A percentile compares a stretch with the other conserved stretches of the same genome.
phyloP scores from a whole-genome alignment of 2,113 vertebrate species.

The Campylomormyrus numenius region DNA sequence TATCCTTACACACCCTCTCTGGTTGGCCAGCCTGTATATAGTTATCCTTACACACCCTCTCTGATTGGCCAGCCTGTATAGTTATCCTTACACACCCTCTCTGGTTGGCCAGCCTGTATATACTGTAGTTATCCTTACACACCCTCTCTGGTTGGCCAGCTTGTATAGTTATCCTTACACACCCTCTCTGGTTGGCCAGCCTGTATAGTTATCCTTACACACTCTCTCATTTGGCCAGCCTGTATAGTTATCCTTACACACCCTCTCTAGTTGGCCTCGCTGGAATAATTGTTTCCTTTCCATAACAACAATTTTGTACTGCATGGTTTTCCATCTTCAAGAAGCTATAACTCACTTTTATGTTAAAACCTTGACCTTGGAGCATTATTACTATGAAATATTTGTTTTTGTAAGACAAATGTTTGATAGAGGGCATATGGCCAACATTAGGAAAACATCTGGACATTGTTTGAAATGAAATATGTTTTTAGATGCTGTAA shows the following conservation, averaged over 20 bases:
- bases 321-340: not conserved
- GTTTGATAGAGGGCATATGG: not conserved
- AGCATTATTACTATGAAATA: not conserved
- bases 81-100: no score
- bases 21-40: not conserved
- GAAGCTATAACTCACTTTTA: not conserved
- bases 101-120: not conserved
- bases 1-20: no score
- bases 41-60: no score
- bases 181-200: not conserved
- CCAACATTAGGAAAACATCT: not conserved
- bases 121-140: no score
- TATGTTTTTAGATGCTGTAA: not conserved
- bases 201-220: no score
- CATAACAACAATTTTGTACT: not conserved
- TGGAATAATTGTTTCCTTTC: not conserved
- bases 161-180: no score
- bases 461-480: not conserved
- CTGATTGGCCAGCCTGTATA: not conserved
- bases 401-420: not conserved
- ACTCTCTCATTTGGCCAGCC: not conserved
- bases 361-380: not conserved
- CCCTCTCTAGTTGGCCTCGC: not conserved
- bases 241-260: not conserved
- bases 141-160: not conserved